These are phyloP conservation scores for Anneissia japonica DNA, from an alignment of 35 echinoderm and acorn worm genomes.

Conservation along the genomic window DNA sequence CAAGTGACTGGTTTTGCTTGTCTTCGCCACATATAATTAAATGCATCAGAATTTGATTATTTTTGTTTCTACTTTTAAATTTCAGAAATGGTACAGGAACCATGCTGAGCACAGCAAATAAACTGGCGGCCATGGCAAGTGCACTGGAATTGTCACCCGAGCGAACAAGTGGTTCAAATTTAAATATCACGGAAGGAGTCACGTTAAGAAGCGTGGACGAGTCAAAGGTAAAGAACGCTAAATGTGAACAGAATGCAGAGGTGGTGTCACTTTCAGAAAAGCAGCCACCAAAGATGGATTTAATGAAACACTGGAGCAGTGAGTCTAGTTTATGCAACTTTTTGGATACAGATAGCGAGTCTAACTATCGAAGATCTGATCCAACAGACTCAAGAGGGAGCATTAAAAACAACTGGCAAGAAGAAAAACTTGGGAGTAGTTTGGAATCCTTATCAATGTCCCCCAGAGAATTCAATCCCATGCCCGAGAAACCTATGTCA, in stretches of 20 bases:
- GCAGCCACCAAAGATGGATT: background rate
- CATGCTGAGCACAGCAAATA: background rate
- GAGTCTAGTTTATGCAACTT: background rate
- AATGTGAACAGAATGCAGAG: background rate
- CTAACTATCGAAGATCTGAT: background rate
- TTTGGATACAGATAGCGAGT: background rate
- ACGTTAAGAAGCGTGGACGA: background rate
- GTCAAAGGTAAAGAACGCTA: background rate
- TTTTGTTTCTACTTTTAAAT: background rate
- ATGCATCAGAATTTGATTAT: no score
- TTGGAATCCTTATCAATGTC: background rate
- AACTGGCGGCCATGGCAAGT: background rate
- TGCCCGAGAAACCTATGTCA: background rate
- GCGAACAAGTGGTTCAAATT: background rate
- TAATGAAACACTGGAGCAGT: background rate
- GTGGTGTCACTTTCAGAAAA: background rate
- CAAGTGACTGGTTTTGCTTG: no score
- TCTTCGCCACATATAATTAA: no score
- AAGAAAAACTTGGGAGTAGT: background rate
- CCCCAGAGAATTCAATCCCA: background rate
- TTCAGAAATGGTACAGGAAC: background rate
- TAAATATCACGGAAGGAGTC: background rate
- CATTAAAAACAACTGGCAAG: background rate
- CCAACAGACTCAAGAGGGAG: background rate
- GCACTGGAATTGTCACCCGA: background rate